Conservation (phyloP, 1,140 invertebrate species). For the Ectropis grisescens region DNA sequence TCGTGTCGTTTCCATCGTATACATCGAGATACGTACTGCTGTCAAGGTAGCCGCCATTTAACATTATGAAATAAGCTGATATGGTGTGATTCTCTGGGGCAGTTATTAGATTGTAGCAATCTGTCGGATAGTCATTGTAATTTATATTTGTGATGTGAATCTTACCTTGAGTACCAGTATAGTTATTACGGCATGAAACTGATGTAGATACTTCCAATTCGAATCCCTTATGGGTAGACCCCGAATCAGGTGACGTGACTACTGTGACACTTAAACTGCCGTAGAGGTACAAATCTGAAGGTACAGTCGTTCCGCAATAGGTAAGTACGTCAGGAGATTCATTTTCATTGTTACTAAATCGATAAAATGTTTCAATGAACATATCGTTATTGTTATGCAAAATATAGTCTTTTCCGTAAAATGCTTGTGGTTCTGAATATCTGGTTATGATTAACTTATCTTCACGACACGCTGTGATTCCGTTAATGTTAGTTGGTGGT, state of each 20-base stretch:
- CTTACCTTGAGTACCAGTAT: slow-evolving; percentile 76
- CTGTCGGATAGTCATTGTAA: no score
- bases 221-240: slow-evolving; percentile 27
- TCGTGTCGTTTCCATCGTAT: slow-evolving; percentile 66
- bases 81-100: slow-evolving; percentile 73
- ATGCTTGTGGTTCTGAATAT: slow-evolving; percentile 15
- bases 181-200: slow-evolving; percentile 76
- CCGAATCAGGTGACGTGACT: slow-evolving; percentile 23
- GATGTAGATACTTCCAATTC: slow-evolving; percentile 32
- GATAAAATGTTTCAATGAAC: no score
- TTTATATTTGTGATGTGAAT: slow-evolving; percentile 45
- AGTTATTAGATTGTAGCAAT: slow-evolving; percentile 73
- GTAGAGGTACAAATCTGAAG: slow-evolving; percentile 34
- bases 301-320: slow-evolving; percentile 35
- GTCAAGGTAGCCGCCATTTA: slow-evolving; percentile 13
- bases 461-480: slow-evolving; percentile 24
- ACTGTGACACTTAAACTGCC: slow-evolving; percentile 29
- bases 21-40: slow-evolving; percentile 50
- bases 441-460: slow-evolving; percentile 37
- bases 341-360: no score
- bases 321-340: no score
- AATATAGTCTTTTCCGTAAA: slow-evolving; percentile 32
- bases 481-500: slow-evolving; percentile 6
- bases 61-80: slow-evolving; percentile 60
- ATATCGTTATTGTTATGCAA: no score